Evolutionary conservation across 2,888 invertebrate species (phyloP).

Genomic region (Eucera pruinosa): DNA sequence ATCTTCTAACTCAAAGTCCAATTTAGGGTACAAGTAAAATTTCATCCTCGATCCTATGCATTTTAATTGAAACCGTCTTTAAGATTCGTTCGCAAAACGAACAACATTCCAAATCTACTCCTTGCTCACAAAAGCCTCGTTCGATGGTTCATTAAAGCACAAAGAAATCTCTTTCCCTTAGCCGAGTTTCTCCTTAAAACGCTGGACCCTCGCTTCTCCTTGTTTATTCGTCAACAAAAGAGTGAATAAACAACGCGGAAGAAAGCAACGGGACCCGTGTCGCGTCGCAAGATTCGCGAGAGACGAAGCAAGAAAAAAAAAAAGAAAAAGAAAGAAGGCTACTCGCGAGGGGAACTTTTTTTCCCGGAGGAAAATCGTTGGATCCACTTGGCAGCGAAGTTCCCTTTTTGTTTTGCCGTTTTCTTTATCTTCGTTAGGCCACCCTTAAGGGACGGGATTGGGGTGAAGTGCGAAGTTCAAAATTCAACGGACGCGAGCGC

Average conservation of each 20-base stretch:
- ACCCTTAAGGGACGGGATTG: not conserved
- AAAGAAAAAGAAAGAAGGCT: constrained; percentile 48
- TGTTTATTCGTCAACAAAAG: constrained; percentile 22
- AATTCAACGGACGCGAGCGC: constrained; percentile 38
- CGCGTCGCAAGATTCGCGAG: constrained; percentile 6
- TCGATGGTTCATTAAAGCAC: too few relatives aligned
- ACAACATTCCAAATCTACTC: too few relatives aligned
- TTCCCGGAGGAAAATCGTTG: too few relatives aligned
- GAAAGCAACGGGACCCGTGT: not conserved
- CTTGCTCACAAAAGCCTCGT: too few relatives aligned
- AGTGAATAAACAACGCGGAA: constrained; percentile 22
- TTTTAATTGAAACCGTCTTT: too few relatives aligned
- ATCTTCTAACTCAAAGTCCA: too few relatives aligned
- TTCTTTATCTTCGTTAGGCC: constrained; percentile 37
- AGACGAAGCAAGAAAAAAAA: constrained; percentile 29
- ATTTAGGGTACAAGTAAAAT: too few relatives aligned
- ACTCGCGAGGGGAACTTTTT: constrained; percentile 35
- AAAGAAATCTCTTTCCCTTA: too few relatives aligned
- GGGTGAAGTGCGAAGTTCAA: constrained; percentile 28
- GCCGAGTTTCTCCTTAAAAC: too few relatives aligned
- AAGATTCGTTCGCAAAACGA: too few relatives aligned
- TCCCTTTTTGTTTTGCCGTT: constrained; percentile 22
- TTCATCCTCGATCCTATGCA: too few relatives aligned
- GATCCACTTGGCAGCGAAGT: not conserved
- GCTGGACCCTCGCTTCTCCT: not conserved